These are phyloP conservation scores for Gavialis gangeticus DNA, from an alignment of 2,113 vertebrate species.

Conservation along the genomic window DNA sequence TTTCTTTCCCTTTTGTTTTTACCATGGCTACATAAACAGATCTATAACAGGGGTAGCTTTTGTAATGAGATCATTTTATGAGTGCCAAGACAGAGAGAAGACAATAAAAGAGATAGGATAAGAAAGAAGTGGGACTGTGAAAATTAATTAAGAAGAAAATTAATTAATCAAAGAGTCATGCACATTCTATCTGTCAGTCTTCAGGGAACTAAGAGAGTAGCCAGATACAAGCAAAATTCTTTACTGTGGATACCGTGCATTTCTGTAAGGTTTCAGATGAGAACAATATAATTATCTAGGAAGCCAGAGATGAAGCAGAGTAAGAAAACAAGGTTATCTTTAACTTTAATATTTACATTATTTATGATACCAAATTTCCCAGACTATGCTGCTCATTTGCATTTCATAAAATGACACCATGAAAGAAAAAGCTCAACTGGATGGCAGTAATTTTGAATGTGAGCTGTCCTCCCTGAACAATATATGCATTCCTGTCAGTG, in stretches of 20 bases:
- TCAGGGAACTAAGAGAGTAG: not conserved
- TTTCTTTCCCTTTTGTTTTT: too few relatives aligned
- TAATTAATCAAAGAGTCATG: not conserved
- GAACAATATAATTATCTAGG: not conserved
- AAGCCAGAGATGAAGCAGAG: slow-evolving; percentile 1
- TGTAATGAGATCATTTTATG: not conserved
- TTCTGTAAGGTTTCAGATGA: slow-evolving; percentile 62
- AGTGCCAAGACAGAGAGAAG: not conserved
- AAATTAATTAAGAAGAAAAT: not conserved
- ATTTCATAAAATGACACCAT: slow-evolving; percentile 49
- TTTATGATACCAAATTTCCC: slow-evolving; percentile 55
- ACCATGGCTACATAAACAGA: too few relatives aligned
- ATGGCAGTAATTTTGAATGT: slow-evolving; percentile 29
- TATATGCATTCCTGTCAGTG: slow-evolving; percentile 16
- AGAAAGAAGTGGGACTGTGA: not conserved
- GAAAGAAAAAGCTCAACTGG: slow-evolving; percentile 38
- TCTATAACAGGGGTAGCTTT: too few relatives aligned
- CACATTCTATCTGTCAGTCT: not conserved
- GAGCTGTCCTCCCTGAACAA: slow-evolving; percentile 36
- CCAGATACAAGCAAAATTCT: slow-evolving; percentile 9
- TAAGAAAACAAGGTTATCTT: slow-evolving; percentile 60
- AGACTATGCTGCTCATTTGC: slow-evolving; percentile 43
- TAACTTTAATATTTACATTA: slow-evolving; percentile 44
- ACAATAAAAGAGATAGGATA: not conserved
- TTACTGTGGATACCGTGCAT: slow-evolving; percentile 25